Conservation (phyloP, 2,797 vertebrate genomes). For the Octomys mimax region DNA sequence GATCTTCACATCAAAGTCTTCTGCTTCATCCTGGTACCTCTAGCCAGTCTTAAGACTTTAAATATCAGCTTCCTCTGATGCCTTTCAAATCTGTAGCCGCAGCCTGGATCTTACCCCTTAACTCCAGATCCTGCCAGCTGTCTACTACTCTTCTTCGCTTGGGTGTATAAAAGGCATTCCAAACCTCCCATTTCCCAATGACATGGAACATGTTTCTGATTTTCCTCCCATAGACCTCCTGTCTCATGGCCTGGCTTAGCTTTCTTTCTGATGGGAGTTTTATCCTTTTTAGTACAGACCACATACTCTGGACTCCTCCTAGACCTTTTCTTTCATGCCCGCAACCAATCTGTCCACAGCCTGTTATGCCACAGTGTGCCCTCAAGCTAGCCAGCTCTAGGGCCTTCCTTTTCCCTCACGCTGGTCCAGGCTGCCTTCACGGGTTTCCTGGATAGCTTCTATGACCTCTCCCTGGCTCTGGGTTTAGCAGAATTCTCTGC, state of each 20-base stretch:
- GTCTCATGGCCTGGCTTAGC: neutral
- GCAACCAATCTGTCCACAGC: neutral
- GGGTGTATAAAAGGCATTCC: neutral
- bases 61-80: neutral
- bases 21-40: neutral
- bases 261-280: neutral
- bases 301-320: neutral
- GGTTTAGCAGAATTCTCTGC: neutral
- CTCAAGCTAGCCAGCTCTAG: neutral
- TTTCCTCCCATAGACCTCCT: neutral
- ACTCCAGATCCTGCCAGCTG: neutral
- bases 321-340: neutral
- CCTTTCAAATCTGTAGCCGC: neutral
- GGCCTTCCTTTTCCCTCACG: neutral
- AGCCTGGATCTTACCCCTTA: neutral
- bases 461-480: neutral
- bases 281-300: neutral
- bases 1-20: neutral
- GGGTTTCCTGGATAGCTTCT: neutral
- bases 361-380: neutral
- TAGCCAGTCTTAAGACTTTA: neutral
- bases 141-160: neutral
- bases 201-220: neutral
- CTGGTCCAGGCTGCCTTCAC: neutral
- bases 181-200: neutral